Percentiles rank a stretch among this genome's conserved stretches.
Evolutionary conservation across 2,888 invertebrate species (phyloP).

Genomic region (Agrotis clavis): DNA sequence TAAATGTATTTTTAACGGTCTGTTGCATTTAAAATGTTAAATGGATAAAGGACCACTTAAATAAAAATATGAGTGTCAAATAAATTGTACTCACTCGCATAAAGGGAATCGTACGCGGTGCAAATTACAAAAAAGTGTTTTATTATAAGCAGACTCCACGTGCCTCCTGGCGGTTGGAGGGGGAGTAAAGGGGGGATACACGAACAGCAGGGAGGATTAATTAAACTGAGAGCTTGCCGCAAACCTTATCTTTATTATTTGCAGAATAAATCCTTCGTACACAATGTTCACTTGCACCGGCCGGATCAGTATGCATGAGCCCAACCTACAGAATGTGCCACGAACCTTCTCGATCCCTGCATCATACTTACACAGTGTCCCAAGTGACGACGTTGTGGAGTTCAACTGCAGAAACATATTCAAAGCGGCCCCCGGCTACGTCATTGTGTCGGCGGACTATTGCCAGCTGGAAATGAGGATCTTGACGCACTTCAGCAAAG

Average conservation of each 20-base stretch:
- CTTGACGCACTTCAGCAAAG: conserved; percentile 97
- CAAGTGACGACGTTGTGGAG: conserved; percentile 79
- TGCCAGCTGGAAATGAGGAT: conserved; percentile 98
- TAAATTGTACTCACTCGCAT: conserved; percentile 14
- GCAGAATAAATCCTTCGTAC: conserved; percentile 93
- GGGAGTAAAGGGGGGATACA: not conserved
- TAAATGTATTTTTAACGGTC: conserved; percentile 1
- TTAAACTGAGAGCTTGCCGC: conserved; percentile 57
- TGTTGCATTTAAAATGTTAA: not conserved
- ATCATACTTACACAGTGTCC: conserved; percentile 71
- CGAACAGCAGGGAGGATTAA: conserved; percentile 41
- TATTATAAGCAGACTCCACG: conserved; percentile 39
- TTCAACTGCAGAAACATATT: conserved; percentile 94
- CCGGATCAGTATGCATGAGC: conserved; percentile 97
- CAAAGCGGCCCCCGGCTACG: conserved; percentile 89
- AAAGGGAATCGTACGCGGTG: conserved; percentile 24
- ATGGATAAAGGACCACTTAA: conserved; percentile 6
- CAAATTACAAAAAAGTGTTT: conserved; percentile 41
- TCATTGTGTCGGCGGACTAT: conserved; percentile 98
- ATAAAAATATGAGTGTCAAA: conserved; percentile 7
- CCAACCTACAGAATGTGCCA: conserved; percentile 98
- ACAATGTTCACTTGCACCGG: conserved; percentile 94
- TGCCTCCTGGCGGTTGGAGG: not conserved
- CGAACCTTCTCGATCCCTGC: conserved; percentile 94
- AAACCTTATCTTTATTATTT: conserved; percentile 64